Evolutionary conservation across 2,113 vertebrate genomes (phyloP).

Genomic region (Tyto alba): DNA sequence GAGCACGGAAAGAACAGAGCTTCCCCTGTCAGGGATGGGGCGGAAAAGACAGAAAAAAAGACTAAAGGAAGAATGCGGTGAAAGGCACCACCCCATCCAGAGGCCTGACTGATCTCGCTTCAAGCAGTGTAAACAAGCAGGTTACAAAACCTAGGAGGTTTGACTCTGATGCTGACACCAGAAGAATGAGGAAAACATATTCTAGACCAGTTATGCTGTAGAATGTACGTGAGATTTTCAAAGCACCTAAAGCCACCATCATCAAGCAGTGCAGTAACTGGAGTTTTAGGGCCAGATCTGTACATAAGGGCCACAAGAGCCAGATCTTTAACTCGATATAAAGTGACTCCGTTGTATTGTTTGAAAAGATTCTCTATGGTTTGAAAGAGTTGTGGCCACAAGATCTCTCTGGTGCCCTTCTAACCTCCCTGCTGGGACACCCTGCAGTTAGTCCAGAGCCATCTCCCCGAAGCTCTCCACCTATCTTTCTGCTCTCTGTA

Average conservation of each 20-base stretch:
- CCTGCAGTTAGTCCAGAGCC: background rate
- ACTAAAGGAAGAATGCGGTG: background rate
- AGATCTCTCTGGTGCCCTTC: background rate
- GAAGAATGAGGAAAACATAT: background rate
- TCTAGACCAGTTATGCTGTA: background rate
- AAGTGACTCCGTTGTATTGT: background rate
- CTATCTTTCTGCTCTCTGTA: background rate
- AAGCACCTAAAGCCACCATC: background rate
- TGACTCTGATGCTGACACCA: background rate
- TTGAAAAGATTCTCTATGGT: background rate
- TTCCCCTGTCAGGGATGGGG: constrained; percentile 4
- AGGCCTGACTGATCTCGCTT: background rate
- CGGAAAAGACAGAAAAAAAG: background rate
- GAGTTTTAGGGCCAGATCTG: background rate
- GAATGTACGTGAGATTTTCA: background rate
- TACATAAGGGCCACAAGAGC: background rate
- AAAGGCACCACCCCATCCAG: background rate
- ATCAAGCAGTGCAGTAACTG: background rate
- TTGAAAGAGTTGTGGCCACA: background rate
- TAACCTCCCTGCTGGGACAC: background rate
- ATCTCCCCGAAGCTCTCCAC: background rate
- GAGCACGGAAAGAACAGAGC: background rate
- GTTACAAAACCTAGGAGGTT: background rate
- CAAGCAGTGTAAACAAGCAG: background rate
- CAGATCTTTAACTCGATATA: background rate